Conservation (phyloP, 2,888 invertebrate species). For the Bombylius discolor region DNA sequence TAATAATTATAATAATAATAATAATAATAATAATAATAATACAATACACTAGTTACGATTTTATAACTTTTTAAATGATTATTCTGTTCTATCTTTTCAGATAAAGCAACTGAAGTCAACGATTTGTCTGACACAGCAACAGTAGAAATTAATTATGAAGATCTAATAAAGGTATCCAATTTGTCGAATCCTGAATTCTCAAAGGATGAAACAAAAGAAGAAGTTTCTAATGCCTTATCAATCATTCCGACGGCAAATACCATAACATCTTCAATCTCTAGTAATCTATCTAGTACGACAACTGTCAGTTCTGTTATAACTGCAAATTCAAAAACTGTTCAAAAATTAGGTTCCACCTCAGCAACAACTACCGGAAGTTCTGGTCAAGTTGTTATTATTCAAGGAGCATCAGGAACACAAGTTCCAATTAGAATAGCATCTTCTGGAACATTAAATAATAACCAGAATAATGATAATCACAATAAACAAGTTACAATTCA, state of each 20-base stretch:
- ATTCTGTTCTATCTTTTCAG: too few relatives aligned
- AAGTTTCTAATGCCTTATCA: too few relatives aligned
- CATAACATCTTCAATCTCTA: not conserved
- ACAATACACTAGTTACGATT: too few relatives aligned
- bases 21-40: too few relatives aligned
- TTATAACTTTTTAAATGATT: too few relatives aligned
- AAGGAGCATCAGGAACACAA: conserved; percentile 11
- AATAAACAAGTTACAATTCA: conserved; percentile 18
- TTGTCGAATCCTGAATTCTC: not conserved
- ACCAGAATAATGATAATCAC: not conserved
- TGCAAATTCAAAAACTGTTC: conserved; percentile 7
- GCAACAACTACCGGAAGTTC: not conserved
- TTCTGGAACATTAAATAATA: not conserved
- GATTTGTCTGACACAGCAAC: not conserved
- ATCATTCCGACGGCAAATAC: not conserved
- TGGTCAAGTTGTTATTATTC: conserved; percentile 12
- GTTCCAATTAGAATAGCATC: conserved; percentile 10
- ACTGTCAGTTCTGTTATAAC: not conserved
- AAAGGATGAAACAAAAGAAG: not conserved
- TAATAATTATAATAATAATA: too few relatives aligned
- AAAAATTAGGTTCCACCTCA: conserved; percentile 1
- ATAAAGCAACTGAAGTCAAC: too few relatives aligned
- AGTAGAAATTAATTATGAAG: conserved; percentile 5
- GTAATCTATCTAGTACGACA: not conserved
- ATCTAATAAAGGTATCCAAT: conserved; percentile 4